Evolutionary conservation across 2,113 vertebrate species (phyloP), one percentile per base, ranked within the genome.

Genomic region (Tylochromis polylepis): DNA sequence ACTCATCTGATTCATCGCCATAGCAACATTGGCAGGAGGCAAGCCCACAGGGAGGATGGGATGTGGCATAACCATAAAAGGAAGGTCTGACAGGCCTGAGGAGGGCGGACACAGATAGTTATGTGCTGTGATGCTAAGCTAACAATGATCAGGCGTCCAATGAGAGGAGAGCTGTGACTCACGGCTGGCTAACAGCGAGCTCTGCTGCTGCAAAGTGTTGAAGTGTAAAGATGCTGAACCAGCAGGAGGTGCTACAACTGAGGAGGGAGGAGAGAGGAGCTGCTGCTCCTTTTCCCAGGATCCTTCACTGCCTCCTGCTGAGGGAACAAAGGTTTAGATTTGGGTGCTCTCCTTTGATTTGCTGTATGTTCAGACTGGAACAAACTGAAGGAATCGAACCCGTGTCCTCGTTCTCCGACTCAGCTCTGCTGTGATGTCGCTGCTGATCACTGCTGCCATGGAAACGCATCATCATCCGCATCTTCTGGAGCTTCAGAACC

Each of bases 1-100:
- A 95, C 97, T 98, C 98, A 98, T 98, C 95, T 98, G 98, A 94
- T 97, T 98, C 97, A 99, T 98, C 81, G 98, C 97, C 98, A 99
- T 98, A 85, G 98, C 97, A 65, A 99, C 97, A 22, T 97, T 97
- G 90, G 97, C 97, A 5, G 97, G 97, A 91, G 98, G 98, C 94
- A 99, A 97, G 95, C 97, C 97, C 95, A 98, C 97, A 4, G 97
- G 98, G 87, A 98, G 97, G 88, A 98, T 96, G 83, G 97, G 97
- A 94, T 99, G 98, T 67, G 98, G 97, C 97, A 98, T 98, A 96
- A 99, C 97, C 97, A 99, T 98, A 81, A 99, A 98, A 2, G 98
- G 98, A 90, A 98, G 95, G 87, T 98, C 97, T 3, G 90, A 77
- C 57, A 93, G 55, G 27, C 88, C 92, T 91, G 57, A 60, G 4